These are phyloP conservation scores for Erynnis tages DNA, from an alignment of 2,888 invertebrate species.

Conservation along the genomic window DNA sequence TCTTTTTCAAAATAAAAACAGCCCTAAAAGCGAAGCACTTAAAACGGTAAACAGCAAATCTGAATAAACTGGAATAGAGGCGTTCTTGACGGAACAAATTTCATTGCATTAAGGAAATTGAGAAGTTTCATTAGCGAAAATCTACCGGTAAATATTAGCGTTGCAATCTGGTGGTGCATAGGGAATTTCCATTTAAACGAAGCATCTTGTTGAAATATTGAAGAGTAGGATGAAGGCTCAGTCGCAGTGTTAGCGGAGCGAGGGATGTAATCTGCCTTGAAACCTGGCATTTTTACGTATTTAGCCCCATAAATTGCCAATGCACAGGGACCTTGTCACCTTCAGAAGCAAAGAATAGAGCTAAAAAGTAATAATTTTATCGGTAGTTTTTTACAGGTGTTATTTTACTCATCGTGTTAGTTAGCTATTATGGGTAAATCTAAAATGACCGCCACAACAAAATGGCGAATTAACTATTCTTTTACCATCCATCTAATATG, in stretches of 20 bases:
- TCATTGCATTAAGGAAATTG: slow-evolving; percentile 26
- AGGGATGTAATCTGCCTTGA: too few species aligned
- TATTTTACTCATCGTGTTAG: too few species aligned
- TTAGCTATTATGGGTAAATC: too few species aligned
- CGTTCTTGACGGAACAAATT: slow-evolving; percentile 18
- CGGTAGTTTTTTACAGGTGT: too few species aligned
- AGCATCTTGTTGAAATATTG: slow-evolving; percentile 62
- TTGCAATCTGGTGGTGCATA: slow-evolving; percentile 42
- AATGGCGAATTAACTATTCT: too few species aligned
- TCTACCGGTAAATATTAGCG: slow-evolving; percentile 39
- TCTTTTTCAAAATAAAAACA: slow-evolving; percentile 9
- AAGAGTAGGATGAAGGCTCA: slow-evolving; percentile 40
- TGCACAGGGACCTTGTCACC: too few species aligned
- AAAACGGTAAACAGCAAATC: slow-evolving; percentile 7
- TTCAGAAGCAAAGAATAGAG: too few species aligned
- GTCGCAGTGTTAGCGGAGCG: neutral
- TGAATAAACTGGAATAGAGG: slow-evolving; percentile 10
- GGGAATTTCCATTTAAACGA: slow-evolving; percentile 48
- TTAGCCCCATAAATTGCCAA: too few species aligned
- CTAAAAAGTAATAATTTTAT: too few species aligned
- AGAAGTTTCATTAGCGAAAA: slow-evolving; percentile 35
- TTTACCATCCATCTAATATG: too few species aligned
- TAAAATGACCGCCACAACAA: too few species aligned
- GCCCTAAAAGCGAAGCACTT: neutral
- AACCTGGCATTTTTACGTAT: too few species aligned